Evolutionary conservation across 2,113 vertebrate genomes (phyloP).

Genomic region (Formicarius rufipectus): DNA sequence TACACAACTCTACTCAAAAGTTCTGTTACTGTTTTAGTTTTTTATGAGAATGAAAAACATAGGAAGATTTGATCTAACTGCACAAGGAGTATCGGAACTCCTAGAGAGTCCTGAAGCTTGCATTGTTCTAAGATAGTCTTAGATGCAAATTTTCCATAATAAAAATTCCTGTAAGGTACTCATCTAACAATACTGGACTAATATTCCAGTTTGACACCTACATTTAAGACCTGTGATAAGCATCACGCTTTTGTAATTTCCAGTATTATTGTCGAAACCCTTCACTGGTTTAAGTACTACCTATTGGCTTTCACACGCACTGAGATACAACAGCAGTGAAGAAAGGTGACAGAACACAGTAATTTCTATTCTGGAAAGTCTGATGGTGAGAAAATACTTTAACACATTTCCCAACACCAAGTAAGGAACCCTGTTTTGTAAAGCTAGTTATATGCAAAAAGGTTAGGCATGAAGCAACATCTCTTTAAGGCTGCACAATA

Average conservation of each 20-base stretch:
- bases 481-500: neutral
- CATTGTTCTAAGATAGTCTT: neutral
- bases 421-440: neutral
- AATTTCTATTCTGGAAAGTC: neutral
- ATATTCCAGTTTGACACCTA: neutral
- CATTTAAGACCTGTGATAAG: neutral
- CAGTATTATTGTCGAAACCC: neutral
- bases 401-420: neutral
- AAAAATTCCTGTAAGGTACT: neutral
- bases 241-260: neutral
- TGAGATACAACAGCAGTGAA: neutral
- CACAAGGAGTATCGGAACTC: neutral
- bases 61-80: neutral
- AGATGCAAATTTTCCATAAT: neutral
- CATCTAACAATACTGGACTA: neutral
- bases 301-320: neutral
- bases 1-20: neutral
- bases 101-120: neutral
- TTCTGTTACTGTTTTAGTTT: neutral
- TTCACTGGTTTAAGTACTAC: neutral
- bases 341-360: neutral
- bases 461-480: neutral
- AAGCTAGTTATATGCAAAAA: neutral
- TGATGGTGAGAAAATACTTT: neutral
- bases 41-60: neutral